Evolutionary conservation across 2,113 vertebrate genomes (phyloP).

Genomic region (Cervus canadensis): DNA sequence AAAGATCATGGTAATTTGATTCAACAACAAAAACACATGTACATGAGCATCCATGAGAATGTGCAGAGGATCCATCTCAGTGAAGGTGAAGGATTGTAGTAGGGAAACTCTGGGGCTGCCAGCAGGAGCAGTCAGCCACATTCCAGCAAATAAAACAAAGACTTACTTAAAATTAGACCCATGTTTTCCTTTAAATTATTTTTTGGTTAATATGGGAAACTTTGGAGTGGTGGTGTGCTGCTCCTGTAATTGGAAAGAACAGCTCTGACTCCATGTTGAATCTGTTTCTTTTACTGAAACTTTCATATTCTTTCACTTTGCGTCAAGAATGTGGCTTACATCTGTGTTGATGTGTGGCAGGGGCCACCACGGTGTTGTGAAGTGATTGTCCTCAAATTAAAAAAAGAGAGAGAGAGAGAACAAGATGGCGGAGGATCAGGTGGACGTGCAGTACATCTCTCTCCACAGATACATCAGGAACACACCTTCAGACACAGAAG

Average conservation of each 20-base stretch:
- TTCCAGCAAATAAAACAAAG: neutral
- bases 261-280: neutral
- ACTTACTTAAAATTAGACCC: neutral
- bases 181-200: neutral
- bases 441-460: neutral
- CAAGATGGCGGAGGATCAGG: neutral
- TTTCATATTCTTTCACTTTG: neutral
- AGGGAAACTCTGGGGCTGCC: neutral
- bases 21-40: neutral
- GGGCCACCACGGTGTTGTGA: neutral
- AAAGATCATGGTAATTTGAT: neutral
- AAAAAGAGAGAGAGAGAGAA: neutral
- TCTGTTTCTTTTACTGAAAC: neutral
- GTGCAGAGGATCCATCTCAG: neutral
- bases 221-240: fast-evolving
- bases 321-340: neutral
- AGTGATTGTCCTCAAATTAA: neutral
- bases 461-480: neutral
- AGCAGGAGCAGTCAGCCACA: neutral
- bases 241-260: neutral
- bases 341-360: neutral
- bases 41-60: neutral
- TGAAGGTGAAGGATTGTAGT: neutral
- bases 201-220: neutral
- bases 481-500: neutral